Evolutionary conservation across 2,888 invertebrate genomes (phyloP).

Genomic region (Cosmopolites sordidus): DNA sequence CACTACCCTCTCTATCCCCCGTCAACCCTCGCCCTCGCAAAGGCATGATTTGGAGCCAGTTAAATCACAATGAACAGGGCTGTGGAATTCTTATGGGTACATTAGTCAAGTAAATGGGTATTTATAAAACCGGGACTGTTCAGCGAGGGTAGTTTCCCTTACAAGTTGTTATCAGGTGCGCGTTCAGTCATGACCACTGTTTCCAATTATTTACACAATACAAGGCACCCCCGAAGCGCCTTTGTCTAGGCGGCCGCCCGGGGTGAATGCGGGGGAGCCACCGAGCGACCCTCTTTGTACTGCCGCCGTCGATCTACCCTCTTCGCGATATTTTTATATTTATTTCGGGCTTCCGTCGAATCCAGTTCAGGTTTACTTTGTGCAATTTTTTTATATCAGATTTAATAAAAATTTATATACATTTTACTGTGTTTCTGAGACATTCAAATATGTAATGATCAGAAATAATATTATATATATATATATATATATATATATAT

Average conservation of each 20-base stretch:
- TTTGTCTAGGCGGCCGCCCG: constrained; percentile 32
- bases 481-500: too few relatives aligned
- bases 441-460: too few relatives aligned
- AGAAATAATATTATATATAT: too few relatives aligned
- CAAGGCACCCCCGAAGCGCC: constrained; percentile 36
- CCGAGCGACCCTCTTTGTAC: constrained; percentile 11
- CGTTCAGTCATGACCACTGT: constrained; percentile 43
- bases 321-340: constrained; percentile 7
- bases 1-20: constrained; percentile 2
- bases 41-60: constrained; percentile 32
- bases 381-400: too few relatives aligned
- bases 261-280: constrained; percentile 3
- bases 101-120: constrained; percentile 44
- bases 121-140: constrained; percentile 32
- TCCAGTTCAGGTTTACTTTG: too few relatives aligned
- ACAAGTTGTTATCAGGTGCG: constrained; percentile 41
- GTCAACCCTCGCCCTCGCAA: constrained; percentile 14
- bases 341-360: background rate
- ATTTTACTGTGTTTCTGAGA: too few relatives aligned
- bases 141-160: constrained; percentile 29
- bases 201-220: constrained; percentile 45
- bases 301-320: constrained; percentile 1
- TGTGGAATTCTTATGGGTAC: constrained; percentile 41
- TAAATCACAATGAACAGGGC: constrained; percentile 38
- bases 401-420: too few relatives aligned